Base-by-base conservation (phyloP, 2,888 invertebrate genomes). In the Ecliptopera silaceata region DNA sequence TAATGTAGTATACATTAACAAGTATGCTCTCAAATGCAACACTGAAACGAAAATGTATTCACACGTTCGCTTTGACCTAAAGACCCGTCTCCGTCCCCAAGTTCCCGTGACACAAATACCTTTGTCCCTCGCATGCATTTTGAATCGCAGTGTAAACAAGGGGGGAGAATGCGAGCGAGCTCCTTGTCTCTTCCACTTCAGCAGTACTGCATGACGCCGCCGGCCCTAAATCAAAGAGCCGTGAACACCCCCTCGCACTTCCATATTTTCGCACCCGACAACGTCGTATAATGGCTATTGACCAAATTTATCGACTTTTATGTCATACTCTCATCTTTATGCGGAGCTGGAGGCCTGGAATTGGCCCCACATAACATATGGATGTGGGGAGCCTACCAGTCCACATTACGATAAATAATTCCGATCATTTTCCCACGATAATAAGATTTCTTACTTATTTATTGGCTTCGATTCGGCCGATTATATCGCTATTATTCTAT, bases 191-290 rank as follows among this genome's bases (percentile, higher is more conserved):
- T 64, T 66, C 66, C 66, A 66, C 64, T 64, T 51, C 29, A 56
- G 49, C 58, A 54, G 57, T 59, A 60, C 55, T 62, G 64, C 61
- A 54, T 36, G 55, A 52, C 52, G 36, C 59, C 60, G 62, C 48
- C 61, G 71, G 70, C 72, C 81, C 74, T 91, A 91, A 89, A 91
- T 91, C 90, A 91, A 84, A 86, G 80, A 78, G 80, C 82, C 77
- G 80, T 78, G 82, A 85, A 85, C 79, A 80, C 77, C 76, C 81
- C 84, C 80, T 50, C 81, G 73, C 80, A 77, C 85, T 84, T 82
- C 86, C 86, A 88, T 88, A 89, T 89, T 88, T 89, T 88, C 88
- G 80, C 88, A 82, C 90, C 82, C 83, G 77, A 82, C 84, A 84
- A 79, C 82, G 84, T 82, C 84, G 82, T 86, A 84, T 89, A 89